These are phyloP conservation scores for Epirrhoe tristata DNA, from an alignment of 2,888 invertebrate genomes.

Conservation along the genomic window DNA sequence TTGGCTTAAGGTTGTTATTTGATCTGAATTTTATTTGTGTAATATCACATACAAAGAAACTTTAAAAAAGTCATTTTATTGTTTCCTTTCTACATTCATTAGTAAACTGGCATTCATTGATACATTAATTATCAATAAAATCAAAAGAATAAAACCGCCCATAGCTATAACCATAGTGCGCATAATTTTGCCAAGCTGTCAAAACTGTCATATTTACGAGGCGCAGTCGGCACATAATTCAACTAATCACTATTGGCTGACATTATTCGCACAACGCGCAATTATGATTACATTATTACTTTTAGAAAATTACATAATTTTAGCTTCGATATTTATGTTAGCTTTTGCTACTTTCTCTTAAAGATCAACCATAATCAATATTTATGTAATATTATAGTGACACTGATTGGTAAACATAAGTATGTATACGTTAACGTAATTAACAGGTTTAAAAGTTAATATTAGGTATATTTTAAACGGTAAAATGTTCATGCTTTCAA, in stretches of 20 bases:
- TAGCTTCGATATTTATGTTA: background rate
- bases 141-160: conserved; percentile 18
- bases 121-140: conserved; percentile 18
- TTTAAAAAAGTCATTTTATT: background rate
- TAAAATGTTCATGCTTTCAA: no score
- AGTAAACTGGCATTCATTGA: background rate
- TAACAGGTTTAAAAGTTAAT: background rate
- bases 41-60: no score
- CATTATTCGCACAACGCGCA: conserved; percentile 42
- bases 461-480: no score
- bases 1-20: no score
- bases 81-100: background rate
- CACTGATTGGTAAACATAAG: background rate
- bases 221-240: conserved; percentile 38
- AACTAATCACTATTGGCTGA: conserved; percentile 43
- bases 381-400: no score
- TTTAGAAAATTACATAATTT: conserved; percentile 14
- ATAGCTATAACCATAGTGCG: conserved; percentile 28
- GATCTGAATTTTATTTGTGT: no score
- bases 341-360: background rate
- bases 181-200: conserved; percentile 43
- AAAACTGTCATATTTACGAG: conserved; percentile 39
- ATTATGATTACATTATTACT: conserved; percentile 30
- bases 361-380: background rate
- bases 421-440: background rate